Evolutionary conservation across 1,140 invertebrate species (phyloP).

Genomic region (Oryctes rhinoceros): DNA sequence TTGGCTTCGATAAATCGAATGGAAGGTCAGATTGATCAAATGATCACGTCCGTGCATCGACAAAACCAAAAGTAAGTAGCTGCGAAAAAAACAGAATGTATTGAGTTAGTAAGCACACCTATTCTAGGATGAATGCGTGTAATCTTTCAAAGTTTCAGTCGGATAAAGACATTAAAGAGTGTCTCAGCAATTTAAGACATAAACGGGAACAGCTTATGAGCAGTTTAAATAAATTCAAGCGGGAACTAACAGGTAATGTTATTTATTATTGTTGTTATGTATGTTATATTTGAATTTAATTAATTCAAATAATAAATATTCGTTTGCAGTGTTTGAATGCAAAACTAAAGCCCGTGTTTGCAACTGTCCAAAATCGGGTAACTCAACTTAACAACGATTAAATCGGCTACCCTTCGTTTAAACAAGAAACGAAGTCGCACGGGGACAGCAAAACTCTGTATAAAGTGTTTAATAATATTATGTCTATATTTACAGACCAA

Average conservation of each 20-base stretch:
- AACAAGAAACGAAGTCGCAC: too few species aligned
- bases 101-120: background rate
- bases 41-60: slow-evolving; percentile 17
- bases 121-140: background rate
- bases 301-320: too few species aligned
- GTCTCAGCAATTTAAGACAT: background rate
- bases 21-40: slow-evolving; percentile 12
- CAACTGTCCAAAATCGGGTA: too few species aligned
- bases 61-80: slow-evolving; percentile 28
- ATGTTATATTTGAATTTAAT: too few species aligned
- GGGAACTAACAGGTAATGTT: background rate
- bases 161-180: background rate
- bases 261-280: too few species aligned
- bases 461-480: background rate
- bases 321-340: too few species aligned
- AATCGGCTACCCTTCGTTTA: too few species aligned
- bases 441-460: too few species aligned
- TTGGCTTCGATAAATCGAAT: slow-evolving; percentile 7
- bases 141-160: background rate
- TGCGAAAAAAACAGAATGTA: background rate
- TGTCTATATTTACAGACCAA: background rate
- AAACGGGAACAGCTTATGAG: background rate
- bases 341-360: too few species aligned
- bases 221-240: background rate
- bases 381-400: too few species aligned